Base-by-base conservation (phyloP, 2,113 vertebrate genomes). In the Isichthys henryi region DNA sequence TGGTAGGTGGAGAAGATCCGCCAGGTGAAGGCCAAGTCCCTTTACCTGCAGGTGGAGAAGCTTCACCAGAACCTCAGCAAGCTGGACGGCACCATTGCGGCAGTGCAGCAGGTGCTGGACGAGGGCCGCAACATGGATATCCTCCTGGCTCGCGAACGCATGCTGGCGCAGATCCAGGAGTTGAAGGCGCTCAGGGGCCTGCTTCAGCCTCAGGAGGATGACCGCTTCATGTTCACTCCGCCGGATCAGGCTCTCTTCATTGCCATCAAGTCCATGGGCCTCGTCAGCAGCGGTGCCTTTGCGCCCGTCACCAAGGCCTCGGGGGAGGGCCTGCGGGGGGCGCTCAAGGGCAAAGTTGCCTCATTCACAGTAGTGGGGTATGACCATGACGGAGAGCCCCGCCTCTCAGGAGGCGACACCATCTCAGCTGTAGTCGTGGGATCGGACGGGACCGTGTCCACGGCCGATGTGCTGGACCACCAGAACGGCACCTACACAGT, bases 1-100 rank as follows among this genome's bases (percentile, higher is more conserved):
- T n/a, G n/a, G 1, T 93, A 99, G 98, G 97, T 99, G 89, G 98
- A 99, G 94, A 99, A 99, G 95, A 99, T 99, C 92, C 97, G 98
- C 48, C 98, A 99, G 94, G 96, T 99, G 93, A 99, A 99, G 94
- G 98, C 98, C 90, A 99, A 99, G 95, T 99, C 98, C 2, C 95
- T 99, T 58, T 99, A 99, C 94, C 96, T 99, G 93, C 98, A 99
- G 93, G 97, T 99, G 89, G 98, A 99, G 90, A 99, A 99, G 92
- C 95, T 99, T 48, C 97, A 98, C 90, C 98, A 99, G 93, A 98
- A 97, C 94, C 96, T 99, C 8, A 98, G 95, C 91, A 99, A 99
- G 94, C 93, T 99, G 82, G 98, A 99, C 92, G 98, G 97, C 95
- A 99, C 98, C 88, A 97, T 99, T 3, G 97, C 97, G 17, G 97